Conservation (phyloP, 2,888 invertebrate species). For the Boloria euphrosyne region DNA sequence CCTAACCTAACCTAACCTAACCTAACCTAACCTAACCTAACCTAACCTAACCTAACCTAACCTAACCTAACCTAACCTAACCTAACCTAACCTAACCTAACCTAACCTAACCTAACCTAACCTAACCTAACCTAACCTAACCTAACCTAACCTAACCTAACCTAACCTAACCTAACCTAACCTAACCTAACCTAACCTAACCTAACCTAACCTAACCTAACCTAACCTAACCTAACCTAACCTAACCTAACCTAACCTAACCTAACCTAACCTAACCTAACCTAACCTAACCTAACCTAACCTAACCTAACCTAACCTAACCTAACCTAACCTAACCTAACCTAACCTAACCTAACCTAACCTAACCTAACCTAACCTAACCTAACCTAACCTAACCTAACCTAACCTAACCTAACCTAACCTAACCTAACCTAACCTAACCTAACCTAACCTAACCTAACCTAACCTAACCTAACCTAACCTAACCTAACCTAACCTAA, state of each 20-base stretch:
- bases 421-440: conserved; percentile 19
- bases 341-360: conserved; percentile 22
- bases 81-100: conserved; percentile 14
- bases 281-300: conserved; percentile 14
- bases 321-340: conserved; percentile 16
- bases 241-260: conserved; percentile 14
- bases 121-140: conserved; percentile 14
- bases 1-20: conserved; percentile 14
- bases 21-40: conserved; percentile 13
- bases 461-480: conserved; percentile 14
- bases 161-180: conserved; percentile 14
- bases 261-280: conserved; percentile 13
- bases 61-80: conserved; percentile 14
- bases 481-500: conserved; percentile 14
- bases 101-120: conserved; percentile 24
- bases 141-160: conserved; percentile 14
- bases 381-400: conserved; percentile 16
- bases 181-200: conserved; percentile 20
- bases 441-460: conserved; percentile 19
- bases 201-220: conserved; percentile 15
- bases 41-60: conserved; percentile 13
- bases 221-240: conserved; percentile 14
- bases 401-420: conserved; percentile 13
- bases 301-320: conserved; percentile 13
- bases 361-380: conserved; percentile 19